phyloP scores from a whole-genome alignment of 2,113 vertebrate species.

The Orycteropus afer region DNA sequence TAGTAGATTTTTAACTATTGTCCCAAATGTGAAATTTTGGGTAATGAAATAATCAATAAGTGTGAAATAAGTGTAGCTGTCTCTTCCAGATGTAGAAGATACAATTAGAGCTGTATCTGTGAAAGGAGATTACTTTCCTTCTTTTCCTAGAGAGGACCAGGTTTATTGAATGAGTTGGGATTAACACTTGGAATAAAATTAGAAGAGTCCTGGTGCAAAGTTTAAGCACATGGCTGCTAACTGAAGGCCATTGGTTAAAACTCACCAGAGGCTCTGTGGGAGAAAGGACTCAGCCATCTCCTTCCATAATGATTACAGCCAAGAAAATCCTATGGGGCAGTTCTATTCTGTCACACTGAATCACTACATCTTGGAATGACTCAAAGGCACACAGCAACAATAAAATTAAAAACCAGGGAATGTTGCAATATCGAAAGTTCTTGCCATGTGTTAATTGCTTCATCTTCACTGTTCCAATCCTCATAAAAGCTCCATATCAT shows the following conservation, averaged over 20 bases:
- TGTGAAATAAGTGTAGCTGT: no score
- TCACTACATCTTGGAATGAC: neutral
- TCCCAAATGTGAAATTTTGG: no score
- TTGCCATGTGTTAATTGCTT: accelerated
- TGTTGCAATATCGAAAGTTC: neutral
- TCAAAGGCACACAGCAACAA: no score
- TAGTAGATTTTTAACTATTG: no score
- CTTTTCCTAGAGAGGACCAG: no score
- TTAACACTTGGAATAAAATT: neutral
- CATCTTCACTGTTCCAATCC: neutral
- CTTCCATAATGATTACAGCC: neutral
- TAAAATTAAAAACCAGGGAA: no score
- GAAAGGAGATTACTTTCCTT: neutral
- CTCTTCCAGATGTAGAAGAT: neutral
- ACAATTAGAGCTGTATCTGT: accelerated
- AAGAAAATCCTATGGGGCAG: neutral
- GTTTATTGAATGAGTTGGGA: neutral
- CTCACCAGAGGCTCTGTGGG: neutral
- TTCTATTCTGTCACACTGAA: neutral
- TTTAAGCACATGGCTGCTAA: neutral
- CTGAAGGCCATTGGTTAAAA: neutral
- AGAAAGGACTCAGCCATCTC: neutral
- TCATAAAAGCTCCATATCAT: accelerated
- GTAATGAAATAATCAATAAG: no score
- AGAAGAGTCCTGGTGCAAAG: neutral